phyloP scores from a whole-genome alignment of 2,888 invertebrate species.

The Thymelicus acteon region DNA sequence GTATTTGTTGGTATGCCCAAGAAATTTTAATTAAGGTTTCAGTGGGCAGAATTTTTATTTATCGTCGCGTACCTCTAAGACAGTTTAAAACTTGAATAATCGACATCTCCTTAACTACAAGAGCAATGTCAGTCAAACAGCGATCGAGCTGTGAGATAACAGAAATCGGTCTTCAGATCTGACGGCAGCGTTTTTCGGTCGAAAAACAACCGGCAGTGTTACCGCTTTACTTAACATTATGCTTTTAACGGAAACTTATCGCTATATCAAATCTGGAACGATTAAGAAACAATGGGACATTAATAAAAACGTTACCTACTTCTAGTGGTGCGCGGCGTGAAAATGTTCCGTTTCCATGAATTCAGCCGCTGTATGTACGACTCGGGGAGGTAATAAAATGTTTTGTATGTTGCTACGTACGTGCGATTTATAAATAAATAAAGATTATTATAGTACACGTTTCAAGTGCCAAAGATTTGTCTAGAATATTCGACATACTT shows the following conservation, averaged over 20 bases:
- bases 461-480: constrained; percentile 28
- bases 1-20: constrained; percentile 47
- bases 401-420: constrained; percentile 27
- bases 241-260: constrained; percentile 78
- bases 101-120: constrained; percentile 59
- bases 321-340: constrained; percentile 69
- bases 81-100: constrained; percentile 65
- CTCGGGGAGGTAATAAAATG: constrained; percentile 36
- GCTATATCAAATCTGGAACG: constrained; percentile 71
- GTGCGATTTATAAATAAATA: constrained; percentile 3
- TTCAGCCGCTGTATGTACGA: constrained; percentile 40
- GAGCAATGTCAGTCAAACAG: constrained; percentile 63
- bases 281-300: constrained; percentile 81
- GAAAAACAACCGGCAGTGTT: constrained; percentile 66
- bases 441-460: constrained; percentile 5
- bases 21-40: constrained; percentile 57
- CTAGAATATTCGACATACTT: constrained; percentile 25
- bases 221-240: constrained; percentile 68
- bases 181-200: constrained; percentile 64
- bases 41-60: constrained; percentile 59
- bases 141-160: constrained; percentile 71
- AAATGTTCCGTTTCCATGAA: constrained; percentile 68
- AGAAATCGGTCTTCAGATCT: constrained; percentile 67
- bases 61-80: constrained; percentile 45
- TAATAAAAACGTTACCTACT: constrained; percentile 68